Conservation (phyloP, 2,113 vertebrate genomes). For the Python bivittatus region DNA sequence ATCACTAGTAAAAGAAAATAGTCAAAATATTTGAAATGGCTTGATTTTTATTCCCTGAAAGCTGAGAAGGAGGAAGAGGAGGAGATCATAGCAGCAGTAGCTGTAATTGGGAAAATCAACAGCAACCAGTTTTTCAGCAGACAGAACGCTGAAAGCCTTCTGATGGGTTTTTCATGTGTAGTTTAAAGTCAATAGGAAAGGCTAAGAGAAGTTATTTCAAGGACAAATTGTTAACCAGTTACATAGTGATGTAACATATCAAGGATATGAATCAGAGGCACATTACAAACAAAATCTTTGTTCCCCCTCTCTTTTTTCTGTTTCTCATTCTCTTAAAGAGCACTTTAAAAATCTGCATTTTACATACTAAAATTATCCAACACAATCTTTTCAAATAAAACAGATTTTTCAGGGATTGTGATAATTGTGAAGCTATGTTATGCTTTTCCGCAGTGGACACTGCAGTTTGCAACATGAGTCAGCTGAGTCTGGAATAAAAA, state of each 20-base stretch:
- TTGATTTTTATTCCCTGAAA: not conserved
- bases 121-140: slow-evolving; percentile 51
- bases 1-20: slow-evolving; percentile 27
- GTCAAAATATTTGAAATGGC: not conserved
- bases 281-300: slow-evolving; percentile 52
- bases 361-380: slow-evolving; percentile 28
- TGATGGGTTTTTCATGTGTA: slow-evolving; percentile 69
- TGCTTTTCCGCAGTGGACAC: not conserved
- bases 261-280: slow-evolving; percentile 58
- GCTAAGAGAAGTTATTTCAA: slow-evolving; percentile 59
- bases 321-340: not conserved
- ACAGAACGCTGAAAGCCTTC: slow-evolving; percentile 44
- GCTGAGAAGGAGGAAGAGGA: not conserved
- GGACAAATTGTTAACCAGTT: slow-evolving; percentile 61
- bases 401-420: not conserved
- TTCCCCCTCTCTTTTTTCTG: slow-evolving; percentile 23
- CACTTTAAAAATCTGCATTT: slow-evolving; percentile 40
- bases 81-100: not conserved
- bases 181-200: slow-evolving; percentile 60
- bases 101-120: slow-evolving; percentile 49
- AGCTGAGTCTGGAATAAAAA: not conserved
- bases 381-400: slow-evolving; percentile 20
- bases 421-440: slow-evolving; percentile 23
- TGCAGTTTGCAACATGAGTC: not conserved
- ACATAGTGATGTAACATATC: slow-evolving; percentile 42